These are phyloP conservation scores for Plagiodera versicolora DNA, from an alignment of 2,888 invertebrate species.

Conservation along the genomic window DNA sequence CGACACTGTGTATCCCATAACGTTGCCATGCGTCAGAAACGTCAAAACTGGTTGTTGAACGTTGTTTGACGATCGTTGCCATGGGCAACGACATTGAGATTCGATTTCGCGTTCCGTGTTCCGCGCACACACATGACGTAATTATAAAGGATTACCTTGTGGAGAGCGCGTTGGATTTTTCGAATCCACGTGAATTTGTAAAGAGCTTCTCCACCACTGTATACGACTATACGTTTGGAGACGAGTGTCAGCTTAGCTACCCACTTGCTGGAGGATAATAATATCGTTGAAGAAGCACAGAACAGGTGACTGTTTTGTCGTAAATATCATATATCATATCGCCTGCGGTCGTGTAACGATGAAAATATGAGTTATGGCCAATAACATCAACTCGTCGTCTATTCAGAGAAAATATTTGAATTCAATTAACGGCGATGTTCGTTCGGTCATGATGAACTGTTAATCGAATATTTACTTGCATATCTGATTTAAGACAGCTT, in stretches of 20 bases:
- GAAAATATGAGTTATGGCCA: conserved; percentile 45
- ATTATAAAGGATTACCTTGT: too few species aligned
- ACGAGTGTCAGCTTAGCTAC: conserved; percentile 20
- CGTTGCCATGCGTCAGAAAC: too few species aligned
- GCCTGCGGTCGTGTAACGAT: conserved; percentile 41
- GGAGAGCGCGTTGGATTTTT: too few species aligned
- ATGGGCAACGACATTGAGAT: too few species aligned
- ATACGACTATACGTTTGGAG: conserved; percentile 11
- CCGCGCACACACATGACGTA: too few species aligned
- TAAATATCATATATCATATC: conserved; percentile 45
- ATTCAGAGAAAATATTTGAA: background rate
- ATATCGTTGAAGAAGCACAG: conserved; percentile 35
- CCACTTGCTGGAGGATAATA: conserved; percentile 36
- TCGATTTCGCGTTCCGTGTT: too few species aligned
- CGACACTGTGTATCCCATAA: too few species aligned
- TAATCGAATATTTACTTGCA: background rate
- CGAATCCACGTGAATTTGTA: too few species aligned
- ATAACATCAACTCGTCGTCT: conserved; percentile 45
- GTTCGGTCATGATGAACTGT: background rate
- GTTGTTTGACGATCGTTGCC: too few species aligned
- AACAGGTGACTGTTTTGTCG: conserved; percentile 44
- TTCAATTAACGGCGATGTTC: background rate
- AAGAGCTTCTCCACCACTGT: conserved; percentile 16
- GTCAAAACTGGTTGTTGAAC: too few species aligned
- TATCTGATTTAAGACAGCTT: too few species aligned